Conservation (phyloP, 2,888 invertebrate species). For the Unio delphinus region DNA sequence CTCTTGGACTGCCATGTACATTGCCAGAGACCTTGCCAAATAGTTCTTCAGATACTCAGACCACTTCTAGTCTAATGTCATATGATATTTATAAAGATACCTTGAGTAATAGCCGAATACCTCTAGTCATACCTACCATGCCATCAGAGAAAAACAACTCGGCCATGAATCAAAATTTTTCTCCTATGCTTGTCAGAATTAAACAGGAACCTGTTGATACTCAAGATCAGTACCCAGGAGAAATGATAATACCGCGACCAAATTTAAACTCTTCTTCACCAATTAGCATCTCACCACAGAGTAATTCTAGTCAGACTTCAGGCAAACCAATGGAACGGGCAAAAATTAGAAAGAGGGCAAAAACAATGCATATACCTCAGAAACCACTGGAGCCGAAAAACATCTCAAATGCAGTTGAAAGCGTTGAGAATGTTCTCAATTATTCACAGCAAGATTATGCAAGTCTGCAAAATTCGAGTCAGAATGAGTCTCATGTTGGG, state of each 20-base stretch:
- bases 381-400: conserved; percentile 25
- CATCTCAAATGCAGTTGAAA: not conserved
- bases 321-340: conserved; percentile 28
- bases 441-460: not conserved
- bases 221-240: not conserved
- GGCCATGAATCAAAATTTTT: conserved; percentile 12
- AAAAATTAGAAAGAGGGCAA: conserved; percentile 28
- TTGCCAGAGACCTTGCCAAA: conserved; percentile 15
- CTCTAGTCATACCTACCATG: conserved; percentile 15
- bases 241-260: no score
- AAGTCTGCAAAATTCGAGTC: no score
- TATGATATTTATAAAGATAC: conserved; percentile 1
- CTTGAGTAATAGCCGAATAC: conserved; percentile 11
- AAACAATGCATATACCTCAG: conserved; percentile 22
- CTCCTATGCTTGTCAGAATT: conserved; percentile 42
- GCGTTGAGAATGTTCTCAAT: conserved; percentile 16
- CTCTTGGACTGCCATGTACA: conserved; percentile 24
- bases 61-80: conserved; percentile 5
- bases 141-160: not conserved
- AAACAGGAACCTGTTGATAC: conserved; percentile 38
- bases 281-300: conserved; percentile 18
- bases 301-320: conserved; percentile 11
- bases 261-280: conserved; percentile 2
- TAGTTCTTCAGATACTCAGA: not conserved
- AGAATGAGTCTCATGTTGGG: no score